These are phyloP conservation scores for Cottus gobio DNA, from an alignment of 2,113 vertebrate species.

Conservation along the genomic window DNA sequence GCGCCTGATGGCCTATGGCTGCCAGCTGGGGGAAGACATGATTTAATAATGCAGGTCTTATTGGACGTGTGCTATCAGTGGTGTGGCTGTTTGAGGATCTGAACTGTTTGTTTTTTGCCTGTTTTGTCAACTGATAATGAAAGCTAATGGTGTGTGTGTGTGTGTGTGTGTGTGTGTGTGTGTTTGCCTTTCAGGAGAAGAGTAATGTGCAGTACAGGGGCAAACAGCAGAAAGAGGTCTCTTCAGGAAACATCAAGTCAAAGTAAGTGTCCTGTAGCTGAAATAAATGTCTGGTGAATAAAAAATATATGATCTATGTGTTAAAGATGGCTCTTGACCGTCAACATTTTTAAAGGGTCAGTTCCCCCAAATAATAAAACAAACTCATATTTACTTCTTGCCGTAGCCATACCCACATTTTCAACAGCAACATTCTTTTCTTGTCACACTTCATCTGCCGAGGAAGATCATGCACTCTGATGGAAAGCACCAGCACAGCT, in stretches of 20 bases:
- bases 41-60: constrained; percentile 39
- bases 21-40: constrained; percentile 13
- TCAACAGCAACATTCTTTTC: background rate
- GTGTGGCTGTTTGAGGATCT: constrained; percentile 22
- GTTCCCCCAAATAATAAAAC: background rate
- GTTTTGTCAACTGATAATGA: constrained; percentile 40
- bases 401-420: background rate
- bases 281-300: background rate
- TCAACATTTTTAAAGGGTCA: background rate
- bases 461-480: background rate
- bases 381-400: background rate
- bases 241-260: constrained; percentile 76
- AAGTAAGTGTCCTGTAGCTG: constrained; percentile 75
- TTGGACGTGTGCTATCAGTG: background rate
- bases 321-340: background rate
- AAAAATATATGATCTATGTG: background rate
- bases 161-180: constrained; percentile 33
- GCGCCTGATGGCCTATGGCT: background rate
- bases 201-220: constrained; percentile 76
- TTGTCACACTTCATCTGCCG: background rate
- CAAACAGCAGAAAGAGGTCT: constrained; percentile 81
- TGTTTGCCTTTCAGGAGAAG: constrained; percentile 79
- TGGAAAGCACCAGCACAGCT: background rate
- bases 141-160: constrained; percentile 34
- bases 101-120: constrained; percentile 35